These are phyloP conservation scores for Corythoichthys intestinalis DNA, from an alignment of 2,113 vertebrate genomes.

Conservation along the genomic window DNA sequence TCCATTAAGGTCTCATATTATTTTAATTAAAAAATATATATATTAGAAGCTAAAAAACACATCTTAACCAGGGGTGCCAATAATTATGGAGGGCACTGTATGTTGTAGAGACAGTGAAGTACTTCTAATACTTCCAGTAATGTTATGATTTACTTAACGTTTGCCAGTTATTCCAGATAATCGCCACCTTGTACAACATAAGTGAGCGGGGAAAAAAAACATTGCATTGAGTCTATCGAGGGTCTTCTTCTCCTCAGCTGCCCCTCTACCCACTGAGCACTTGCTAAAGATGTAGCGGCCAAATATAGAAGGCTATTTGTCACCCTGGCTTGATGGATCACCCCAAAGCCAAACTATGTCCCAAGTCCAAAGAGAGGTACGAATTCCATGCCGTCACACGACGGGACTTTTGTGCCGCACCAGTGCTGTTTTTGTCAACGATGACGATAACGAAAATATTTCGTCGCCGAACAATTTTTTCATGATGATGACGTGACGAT, in stretches of 20 bases:
- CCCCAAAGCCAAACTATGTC: slow-evolving; percentile 82
- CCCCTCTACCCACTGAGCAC: slow-evolving; percentile 66
- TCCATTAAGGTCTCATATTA: no score
- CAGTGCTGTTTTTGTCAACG: no score
- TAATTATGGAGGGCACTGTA: no score
- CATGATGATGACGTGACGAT: no score
- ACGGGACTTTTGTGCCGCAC: no score
- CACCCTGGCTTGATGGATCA: slow-evolving; percentile 87
- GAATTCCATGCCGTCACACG: slow-evolving; percentile 48
- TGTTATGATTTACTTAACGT: background rate
- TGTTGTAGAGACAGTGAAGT: background rate
- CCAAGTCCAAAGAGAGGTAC: slow-evolving; percentile 79
- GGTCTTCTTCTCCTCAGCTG: slow-evolving; percentile 81
- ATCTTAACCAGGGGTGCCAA: no score
- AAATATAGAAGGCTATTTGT: slow-evolving; percentile 96
- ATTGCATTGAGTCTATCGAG: background rate
- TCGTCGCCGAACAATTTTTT: no score
- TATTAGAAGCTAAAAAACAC: no score
- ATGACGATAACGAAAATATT: no score
- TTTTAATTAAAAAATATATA: no score
- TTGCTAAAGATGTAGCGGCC: slow-evolving; percentile 66
- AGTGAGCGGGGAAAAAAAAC: background rate
- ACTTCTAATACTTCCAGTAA: background rate
- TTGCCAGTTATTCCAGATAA: background rate
- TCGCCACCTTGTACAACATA: background rate